Evolutionary conservation across 2,113 vertebrate species (phyloP).

Genomic region (Misgurnus mizolepis): DNA sequence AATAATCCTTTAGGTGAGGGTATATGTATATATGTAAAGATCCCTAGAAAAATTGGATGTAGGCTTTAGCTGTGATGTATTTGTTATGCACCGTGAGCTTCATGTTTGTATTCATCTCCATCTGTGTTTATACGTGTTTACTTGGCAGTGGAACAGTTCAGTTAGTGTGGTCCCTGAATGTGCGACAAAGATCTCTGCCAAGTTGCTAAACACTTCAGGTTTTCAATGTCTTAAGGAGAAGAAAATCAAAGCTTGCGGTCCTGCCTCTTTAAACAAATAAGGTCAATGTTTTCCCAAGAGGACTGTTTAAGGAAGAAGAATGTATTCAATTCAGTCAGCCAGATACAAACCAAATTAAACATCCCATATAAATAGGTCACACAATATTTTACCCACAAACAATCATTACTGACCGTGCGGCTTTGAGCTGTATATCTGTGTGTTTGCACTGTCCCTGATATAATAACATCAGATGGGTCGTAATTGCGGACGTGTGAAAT

Average conservation of each 20-base stretch:
- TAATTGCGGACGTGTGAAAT: slow-evolving; percentile 7
- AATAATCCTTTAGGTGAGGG: no score
- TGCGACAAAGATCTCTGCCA: slow-evolving; percentile 33
- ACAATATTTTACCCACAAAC: neutral
- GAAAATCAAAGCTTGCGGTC: neutral
- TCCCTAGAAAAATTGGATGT: no score
- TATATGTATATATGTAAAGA: no score
- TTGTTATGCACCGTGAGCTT: neutral
- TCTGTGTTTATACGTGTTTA: slow-evolving; percentile 6
- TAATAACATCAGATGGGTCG: neutral
- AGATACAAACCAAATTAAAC: neutral
- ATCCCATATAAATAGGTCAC: neutral
- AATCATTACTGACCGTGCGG: neutral
- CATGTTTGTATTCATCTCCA: slow-evolving; percentile 14
- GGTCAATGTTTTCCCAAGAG: neutral
- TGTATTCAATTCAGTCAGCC: neutral
- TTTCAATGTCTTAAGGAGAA: neutral
- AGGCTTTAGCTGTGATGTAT: neutral
- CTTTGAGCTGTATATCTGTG: neutral
- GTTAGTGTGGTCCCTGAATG: slow-evolving; percentile 20
- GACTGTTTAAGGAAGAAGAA: neutral
- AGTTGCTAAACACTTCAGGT: neutral
- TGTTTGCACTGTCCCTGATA: slow-evolving; percentile 11
- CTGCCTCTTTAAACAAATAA: neutral
- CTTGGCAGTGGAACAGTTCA: slow-evolving; percentile 7